Percentiles rank a stretch among this genome's conserved stretches.
Evolutionary conservation across 2,888 invertebrate genomes (phyloP).

Genomic region (Cheilosia urbana): DNA sequence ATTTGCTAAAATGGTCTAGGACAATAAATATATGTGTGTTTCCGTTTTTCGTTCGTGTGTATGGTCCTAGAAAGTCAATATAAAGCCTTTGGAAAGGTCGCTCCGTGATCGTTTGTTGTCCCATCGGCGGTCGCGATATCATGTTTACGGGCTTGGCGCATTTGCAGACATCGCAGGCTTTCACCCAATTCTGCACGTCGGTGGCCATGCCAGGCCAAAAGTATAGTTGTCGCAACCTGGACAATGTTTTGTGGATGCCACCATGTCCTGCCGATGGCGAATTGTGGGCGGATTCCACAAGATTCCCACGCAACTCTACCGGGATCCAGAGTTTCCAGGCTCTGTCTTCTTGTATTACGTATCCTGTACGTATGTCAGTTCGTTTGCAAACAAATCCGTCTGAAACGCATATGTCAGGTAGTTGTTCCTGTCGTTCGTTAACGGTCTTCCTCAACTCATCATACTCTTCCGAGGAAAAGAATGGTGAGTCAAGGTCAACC

Average conservation of each 20-base stretch:
- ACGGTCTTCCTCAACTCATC: too few species aligned
- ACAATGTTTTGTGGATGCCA: too few species aligned
- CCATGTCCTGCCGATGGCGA: not conserved
- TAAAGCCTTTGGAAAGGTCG: conserved; percentile 44
- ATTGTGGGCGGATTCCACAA: not conserved
- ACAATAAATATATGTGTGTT: conserved; percentile 39
- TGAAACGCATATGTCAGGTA: too few species aligned
- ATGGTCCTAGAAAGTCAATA: conserved; percentile 58
- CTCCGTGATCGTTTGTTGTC: conserved; percentile 1
- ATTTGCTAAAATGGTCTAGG: conserved; percentile 26
- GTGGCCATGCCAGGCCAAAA: too few species aligned
- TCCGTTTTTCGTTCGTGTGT: conserved; percentile 45
- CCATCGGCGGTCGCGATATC: conserved; percentile 26
- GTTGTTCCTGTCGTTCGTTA: too few species aligned
- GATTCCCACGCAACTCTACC: not conserved
- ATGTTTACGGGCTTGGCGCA: not conserved
- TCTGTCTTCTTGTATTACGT: conserved; percentile 2
- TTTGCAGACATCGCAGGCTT: not conserved
- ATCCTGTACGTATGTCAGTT: not conserved
- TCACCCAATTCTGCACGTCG: not conserved
- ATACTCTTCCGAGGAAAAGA: too few species aligned
- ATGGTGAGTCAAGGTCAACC: too few species aligned
- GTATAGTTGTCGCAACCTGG: too few species aligned
- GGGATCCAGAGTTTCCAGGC: not conserved
- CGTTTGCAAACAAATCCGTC: too few species aligned